A percentile compares a stretch with the other conserved stretches of the same genome.
These are phyloP conservation scores for Anguilla marmorata DNA, from an alignment of 2,797 vertebrate genomes.

Conservation along the genomic window DNA sequence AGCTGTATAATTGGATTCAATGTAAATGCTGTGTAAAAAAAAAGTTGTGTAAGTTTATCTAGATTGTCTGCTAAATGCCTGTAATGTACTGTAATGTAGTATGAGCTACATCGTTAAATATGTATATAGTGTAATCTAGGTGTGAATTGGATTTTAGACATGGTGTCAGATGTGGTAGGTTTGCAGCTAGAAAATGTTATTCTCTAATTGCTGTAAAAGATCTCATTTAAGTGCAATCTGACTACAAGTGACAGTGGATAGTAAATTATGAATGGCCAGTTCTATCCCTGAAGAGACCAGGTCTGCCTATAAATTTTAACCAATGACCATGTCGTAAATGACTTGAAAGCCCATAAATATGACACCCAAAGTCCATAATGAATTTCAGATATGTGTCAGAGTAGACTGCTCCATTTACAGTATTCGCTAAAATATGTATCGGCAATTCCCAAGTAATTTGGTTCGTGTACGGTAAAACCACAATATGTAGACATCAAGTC, in stretches of 20 bases:
- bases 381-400: not conserved
- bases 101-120: not conserved
- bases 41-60: too few relatives aligned
- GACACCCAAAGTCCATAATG: not conserved
- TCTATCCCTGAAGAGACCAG: not conserved
- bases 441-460: not conserved
- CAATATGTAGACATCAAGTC: not conserved
- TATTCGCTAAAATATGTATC: not conserved
- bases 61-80: too few relatives aligned
- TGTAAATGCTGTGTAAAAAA: too few relatives aligned
- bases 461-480: not conserved
- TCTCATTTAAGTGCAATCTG: not conserved
- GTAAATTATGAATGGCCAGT: not conserved
- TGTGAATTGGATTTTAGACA: constrained; percentile 12
- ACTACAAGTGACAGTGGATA: not conserved
- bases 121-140: constrained; percentile 17
- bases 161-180: not conserved
- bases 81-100: too few relatives aligned
- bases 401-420: not conserved
- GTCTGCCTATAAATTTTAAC: not conserved
- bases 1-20: too few relatives aligned
- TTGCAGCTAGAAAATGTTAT: constrained; percentile 7
- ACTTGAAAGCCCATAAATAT: not conserved
- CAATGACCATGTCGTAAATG: not conserved
- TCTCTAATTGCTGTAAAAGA: not conserved